Base-by-base conservation (phyloP, 1,140 invertebrate genomes). In the Hycleus phaleratus region DNA sequence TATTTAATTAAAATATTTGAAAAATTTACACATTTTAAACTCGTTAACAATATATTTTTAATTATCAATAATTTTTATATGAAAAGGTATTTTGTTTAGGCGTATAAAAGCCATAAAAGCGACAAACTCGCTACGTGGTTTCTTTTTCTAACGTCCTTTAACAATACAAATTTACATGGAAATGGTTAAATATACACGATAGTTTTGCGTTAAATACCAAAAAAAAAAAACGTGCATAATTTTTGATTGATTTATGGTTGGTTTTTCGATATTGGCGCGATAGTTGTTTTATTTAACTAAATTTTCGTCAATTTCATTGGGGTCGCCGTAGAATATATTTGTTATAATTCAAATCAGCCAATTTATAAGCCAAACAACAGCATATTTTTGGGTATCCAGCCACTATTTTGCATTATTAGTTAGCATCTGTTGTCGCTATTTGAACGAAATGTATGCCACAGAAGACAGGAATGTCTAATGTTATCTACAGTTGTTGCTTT, bases 291-390 rank as follows among this genome's bases (percentile, higher is more conserved):
- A 18, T 18, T 18, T 18, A 18, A 18, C 18, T 1, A 18, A 7
- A 7, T 32, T 32, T 32, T 32, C 32, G 32, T 32, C 7, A 32
- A 32, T 7, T 32, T 32, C 7, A 32, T 32, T 4, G 32, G 32
- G 32, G 32, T 5, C 32, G 18, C 18, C 18, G 1, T 32, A 32
- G 7, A 32, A 32, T 32, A 60, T 59, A 55, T 64, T 62, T 65
- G 58, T 62, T 65, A 60, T 62, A 60, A 65, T 65, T 65, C 60
- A 65, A 65, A 65, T 65, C 49, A 62, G 57, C 60, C 60, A 65
- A 65, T 65, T 65, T 65, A 65, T 62, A 65, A 65, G 58, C 63
- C 57, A 64, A 62, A 64, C 63, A 62, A 54, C 58, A 53, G 55
- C 46, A 61, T 56, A 59, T 64, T 62, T 59, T 51, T 32, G 32